Evolutionary conservation across 2,888 invertebrate species (phyloP), one percentile per base, ranked within the genome.

Genomic region (Mystacides longicornis): DNA sequence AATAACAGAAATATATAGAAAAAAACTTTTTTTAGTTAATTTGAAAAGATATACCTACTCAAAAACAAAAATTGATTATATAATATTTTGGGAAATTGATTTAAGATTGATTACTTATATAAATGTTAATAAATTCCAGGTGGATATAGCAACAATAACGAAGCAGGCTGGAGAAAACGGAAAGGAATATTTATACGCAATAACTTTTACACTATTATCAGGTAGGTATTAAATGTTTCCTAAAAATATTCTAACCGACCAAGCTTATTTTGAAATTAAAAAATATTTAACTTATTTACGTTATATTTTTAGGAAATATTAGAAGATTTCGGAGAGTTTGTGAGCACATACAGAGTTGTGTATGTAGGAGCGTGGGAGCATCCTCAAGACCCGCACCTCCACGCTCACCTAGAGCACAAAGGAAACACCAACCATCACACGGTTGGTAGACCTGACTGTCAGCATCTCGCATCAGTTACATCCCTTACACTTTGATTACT

Each of bases 291-390:
- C 23, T 20, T 23, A 23, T 23, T 4, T 23, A 23, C 19, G 46
- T 46, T 3, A n/a, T 19, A 21, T 21, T 3, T 67, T 20, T 70
- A 93, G 95, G 96, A 58, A 96, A 96, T 69, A 93, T 95, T 64
- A 84, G 96, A 54, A 82, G 97, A 59, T 97, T 97, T 76, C 83
- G 95, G 54, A 82, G 96, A 65, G 93, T 97, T 63, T 96, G 96
- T 74, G 97, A 97, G 69, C 93, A 96, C 73, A 92, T 97, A 62
- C 96, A 97, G 70, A 83, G 88, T 27, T 91, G 92, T 62, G 87
- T 90, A 63, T 81, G 82, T 54, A 72, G 77, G 49, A 73, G 76
- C 48, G 71, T 73, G 1, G 74, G 74, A 22, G 67, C 67, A 2
- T 53, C 55, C 3, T 45, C 56, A 18, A 49, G 60, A 16, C 60